Conservation (phyloP, 1,140 invertebrate genomes). For the Dendroctonus ponderosae region DNA sequence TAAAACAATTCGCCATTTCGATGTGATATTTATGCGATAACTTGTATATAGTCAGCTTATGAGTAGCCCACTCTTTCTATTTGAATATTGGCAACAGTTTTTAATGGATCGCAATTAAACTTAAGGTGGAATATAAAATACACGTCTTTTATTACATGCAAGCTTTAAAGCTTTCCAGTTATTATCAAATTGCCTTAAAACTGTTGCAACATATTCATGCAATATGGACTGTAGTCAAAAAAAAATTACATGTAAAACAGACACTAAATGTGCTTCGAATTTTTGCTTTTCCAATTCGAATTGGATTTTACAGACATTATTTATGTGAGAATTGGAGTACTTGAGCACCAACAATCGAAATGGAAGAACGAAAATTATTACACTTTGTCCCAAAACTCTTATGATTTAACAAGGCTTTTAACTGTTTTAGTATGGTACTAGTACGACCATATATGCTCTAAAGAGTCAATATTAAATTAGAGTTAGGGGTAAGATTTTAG, state of each 20-base stretch:
- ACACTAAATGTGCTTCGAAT: conserved; percentile 21
- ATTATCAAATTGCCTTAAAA: too few species aligned
- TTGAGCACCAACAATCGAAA: not conserved
- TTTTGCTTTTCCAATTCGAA: conserved; percentile 9
- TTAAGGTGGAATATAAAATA: too few species aligned
- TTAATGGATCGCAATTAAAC: too few species aligned
- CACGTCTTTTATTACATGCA: too few species aligned
- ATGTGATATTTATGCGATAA: conserved; percentile 44
- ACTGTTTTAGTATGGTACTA: conserved; percentile 43
- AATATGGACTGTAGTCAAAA: not conserved
- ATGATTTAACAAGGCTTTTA: conserved; percentile 41
- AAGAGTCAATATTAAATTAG: conserved; percentile 51
- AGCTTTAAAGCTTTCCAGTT: too few species aligned
- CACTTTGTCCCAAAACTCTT: conserved; percentile 35
- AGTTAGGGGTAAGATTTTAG: conserved; percentile 40
- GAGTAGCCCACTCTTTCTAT: conserved; percentile 4
- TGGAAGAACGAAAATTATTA: conserved; percentile 15
- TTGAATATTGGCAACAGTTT: too few species aligned
- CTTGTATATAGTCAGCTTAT: conserved; percentile 29
- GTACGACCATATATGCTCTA: conserved; percentile 42
- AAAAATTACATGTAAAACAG: conserved; percentile 13
- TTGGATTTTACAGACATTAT: not conserved
- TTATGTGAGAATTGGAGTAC: not conserved
- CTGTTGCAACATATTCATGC: too few species aligned
- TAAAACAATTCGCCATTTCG: conserved; percentile 46